Evolutionary conservation across 1,140 invertebrate genomes (phyloP), one percentile per base, ranked within the genome.

Genomic region (Argopecten irradians): DNA sequence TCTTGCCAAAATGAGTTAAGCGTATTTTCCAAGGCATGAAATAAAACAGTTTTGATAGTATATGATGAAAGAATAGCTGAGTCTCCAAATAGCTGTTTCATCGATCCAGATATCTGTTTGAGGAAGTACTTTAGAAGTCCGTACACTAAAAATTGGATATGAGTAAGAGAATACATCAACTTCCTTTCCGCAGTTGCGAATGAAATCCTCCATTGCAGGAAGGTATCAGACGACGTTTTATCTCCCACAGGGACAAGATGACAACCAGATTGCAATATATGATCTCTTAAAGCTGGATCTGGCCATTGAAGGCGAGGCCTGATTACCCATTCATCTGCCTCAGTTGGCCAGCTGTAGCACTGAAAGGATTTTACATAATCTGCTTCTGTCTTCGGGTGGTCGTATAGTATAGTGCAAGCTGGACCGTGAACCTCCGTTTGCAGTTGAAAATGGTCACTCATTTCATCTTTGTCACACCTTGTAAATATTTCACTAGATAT

Each of bases 111-210:
- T 34, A 55, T 34, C 55, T 87, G 28, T 83, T 87, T 87, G 46
- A 87, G 28, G 11, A 87, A 32, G 13, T 82, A n/a, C 82, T 87
- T 87, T 19, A 87, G 39, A 34, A 87, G 34, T n/a, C 86, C 86
- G 28, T 87, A 87, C 28, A 83, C 34, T 28, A 82, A 82, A 33
- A 87, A 82, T 28, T 87, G 86, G n/a, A 34, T 55, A 83, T 86
- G 46, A 36, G 55, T 82, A 32, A 87, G 82, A n/a, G 86, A 82
- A 35, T n/a, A 39, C 5, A 87, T 87, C 1, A 87, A 28, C n/a
- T 83, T 34, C 28, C 55, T 82, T 36, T 87, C 86, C 36, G 86
- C 46, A 3, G 36, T 32, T 0, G 34, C 28, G 13, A 87, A 87
- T 7, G 86, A 87, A 34, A 87, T 34, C 33, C 86, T 82, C 86